Conservation (phyloP, 2,113 vertebrate species). For the Arenaria interpres region DNA sequence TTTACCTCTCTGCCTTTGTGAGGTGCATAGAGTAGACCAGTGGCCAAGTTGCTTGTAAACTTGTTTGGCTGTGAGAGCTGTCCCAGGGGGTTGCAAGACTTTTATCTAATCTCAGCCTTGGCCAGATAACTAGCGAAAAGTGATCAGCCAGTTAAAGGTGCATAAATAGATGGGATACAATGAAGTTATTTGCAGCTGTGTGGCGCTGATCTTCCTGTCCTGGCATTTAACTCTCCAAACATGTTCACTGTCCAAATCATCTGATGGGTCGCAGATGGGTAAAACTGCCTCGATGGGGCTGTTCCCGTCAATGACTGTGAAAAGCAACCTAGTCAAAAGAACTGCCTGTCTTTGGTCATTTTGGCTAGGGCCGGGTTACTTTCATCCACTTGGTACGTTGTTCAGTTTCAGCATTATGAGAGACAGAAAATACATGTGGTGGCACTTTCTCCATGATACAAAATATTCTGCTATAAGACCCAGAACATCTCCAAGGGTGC, state of each 20-base stretch:
- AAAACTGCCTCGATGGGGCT: not conserved
- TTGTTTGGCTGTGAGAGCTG: not conserved
- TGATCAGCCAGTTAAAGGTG: slow-evolving; percentile 1
- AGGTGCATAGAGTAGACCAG: not conserved
- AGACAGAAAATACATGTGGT: not conserved
- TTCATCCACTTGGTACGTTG: not conserved
- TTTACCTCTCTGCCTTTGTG: not conserved
- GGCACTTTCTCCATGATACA: not conserved
- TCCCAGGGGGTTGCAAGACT: not conserved
- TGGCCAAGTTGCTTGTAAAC: not conserved
- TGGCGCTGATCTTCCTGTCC: not conserved
- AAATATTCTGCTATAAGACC: not conserved
- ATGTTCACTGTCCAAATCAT: not conserved
- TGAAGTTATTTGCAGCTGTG: not conserved
- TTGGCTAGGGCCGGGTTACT: not conserved
- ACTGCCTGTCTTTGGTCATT: not conserved
- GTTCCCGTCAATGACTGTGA: not conserved
- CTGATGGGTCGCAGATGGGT: not conserved
- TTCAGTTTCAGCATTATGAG: not conserved
- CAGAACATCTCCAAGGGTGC: not conserved
- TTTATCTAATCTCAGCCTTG: not conserved
- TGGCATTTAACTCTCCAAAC: not conserved
- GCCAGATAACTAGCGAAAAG: slow-evolving; percentile 2
- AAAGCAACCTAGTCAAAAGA: not conserved
- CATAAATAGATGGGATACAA: not conserved